Conservation (phyloP, 2,797 vertebrate genomes). For the Sus cebifrons region DNA sequence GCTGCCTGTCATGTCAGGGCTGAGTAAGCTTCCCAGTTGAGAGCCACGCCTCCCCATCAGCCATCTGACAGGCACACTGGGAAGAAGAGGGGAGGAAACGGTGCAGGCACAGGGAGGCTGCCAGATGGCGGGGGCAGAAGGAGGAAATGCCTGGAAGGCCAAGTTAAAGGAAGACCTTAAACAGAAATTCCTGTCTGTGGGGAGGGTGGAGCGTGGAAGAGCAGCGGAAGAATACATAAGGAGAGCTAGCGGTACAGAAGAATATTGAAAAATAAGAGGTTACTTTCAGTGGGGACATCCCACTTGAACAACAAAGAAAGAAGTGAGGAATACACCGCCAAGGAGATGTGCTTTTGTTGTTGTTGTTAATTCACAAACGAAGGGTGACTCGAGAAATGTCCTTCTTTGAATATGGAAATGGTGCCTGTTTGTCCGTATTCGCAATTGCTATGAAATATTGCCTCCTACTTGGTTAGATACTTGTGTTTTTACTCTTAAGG, state of each 20-base stretch:
- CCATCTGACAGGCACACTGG: neutral
- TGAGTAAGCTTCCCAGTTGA: neutral
- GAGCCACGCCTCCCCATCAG: neutral
- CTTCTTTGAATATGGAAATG: neutral
- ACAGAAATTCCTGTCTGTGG: neutral
- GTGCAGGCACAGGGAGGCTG: neutral
- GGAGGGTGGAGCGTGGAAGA: neutral
- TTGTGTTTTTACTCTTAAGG: slow-evolving; percentile 8
- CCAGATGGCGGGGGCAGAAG: slow-evolving; percentile 69
- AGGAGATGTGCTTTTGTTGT: neutral
- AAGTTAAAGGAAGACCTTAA: neutral
- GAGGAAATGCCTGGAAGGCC: slow-evolving; percentile 49
- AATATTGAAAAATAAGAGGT: neutral
- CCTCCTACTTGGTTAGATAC: neutral
- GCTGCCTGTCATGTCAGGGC: neutral
- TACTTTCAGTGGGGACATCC: neutral
- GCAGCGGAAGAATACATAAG: neutral
- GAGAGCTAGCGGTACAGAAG: neutral
- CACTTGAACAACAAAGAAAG: neutral
- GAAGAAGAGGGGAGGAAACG: neutral
- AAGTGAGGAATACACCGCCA: neutral
- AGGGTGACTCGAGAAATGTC: neutral
- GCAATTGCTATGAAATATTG: neutral
- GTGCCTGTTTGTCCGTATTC: neutral
- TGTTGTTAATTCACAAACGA: neutral